Evolutionary conservation across 2,888 invertebrate species (phyloP).

Genomic region (Dasypogon diadema): DNA sequence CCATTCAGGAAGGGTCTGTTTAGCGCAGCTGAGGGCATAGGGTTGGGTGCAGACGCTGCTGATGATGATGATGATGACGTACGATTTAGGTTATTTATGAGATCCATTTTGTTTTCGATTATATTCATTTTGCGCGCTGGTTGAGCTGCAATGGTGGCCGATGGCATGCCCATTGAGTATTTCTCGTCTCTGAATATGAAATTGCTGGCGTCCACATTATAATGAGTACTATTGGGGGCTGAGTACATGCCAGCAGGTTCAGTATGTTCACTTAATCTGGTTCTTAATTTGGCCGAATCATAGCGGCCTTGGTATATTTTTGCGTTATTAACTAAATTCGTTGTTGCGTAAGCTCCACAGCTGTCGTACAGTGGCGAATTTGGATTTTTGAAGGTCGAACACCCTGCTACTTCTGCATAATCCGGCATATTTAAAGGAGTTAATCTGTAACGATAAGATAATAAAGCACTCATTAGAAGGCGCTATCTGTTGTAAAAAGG

Average conservation of each 20-base stretch:
- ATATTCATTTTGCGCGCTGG: conserved; percentile 65
- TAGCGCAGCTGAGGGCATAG: conserved; percentile 50
- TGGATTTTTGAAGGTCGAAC: conserved; percentile 69
- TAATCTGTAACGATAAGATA: conserved; percentile 61
- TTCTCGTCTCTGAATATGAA: conserved; percentile 59
- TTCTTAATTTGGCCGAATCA: conserved; percentile 56
- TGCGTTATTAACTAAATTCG: conserved; percentile 68
- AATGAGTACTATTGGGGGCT: conserved; percentile 68
- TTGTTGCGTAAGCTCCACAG: conserved; percentile 69
- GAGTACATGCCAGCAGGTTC: conserved; percentile 67
- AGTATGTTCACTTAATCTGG: conserved; percentile 58
- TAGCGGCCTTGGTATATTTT: conserved; percentile 68
- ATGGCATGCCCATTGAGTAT: conserved; percentile 59
- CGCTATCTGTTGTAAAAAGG: too few relatives aligned
- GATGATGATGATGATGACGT: conserved; percentile 60
- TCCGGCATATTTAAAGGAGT: conserved; percentile 69
- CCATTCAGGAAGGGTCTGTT: conserved; percentile 51
- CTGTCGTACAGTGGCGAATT: conserved; percentile 65
- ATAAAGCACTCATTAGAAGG: conserved; percentile 36
- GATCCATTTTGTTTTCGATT: conserved; percentile 67
- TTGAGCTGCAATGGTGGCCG: conserved; percentile 52
- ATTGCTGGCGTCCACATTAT: conserved; percentile 60
- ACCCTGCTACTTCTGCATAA: conserved; percentile 68
- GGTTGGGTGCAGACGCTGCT: conserved; percentile 53
- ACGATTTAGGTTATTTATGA: conserved; percentile 63